Evolutionary conservation across 2,797 vertebrate genomes (phyloP).

Genomic region (Danio choprae): DNA sequence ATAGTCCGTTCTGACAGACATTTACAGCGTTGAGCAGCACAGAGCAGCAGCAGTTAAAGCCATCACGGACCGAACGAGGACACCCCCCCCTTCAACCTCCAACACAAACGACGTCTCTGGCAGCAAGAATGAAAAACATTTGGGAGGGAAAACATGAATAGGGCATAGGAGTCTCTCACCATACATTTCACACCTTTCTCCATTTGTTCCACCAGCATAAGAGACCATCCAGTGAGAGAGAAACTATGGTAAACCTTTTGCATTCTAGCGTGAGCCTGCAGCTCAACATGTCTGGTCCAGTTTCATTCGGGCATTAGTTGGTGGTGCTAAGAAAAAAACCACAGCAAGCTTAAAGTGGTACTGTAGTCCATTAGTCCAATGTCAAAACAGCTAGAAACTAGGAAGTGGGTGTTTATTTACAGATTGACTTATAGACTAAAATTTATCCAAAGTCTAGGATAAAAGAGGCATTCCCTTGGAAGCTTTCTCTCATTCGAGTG

Average conservation of each 20-base stretch:
- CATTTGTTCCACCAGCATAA: constrained; percentile 40
- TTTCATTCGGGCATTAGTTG: background rate
- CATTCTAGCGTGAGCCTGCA: constrained; percentile 16
- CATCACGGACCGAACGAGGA: constrained; percentile 50
- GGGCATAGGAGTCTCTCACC: constrained; percentile 36
- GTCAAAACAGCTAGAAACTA: constrained; percentile 40
- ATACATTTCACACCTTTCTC: constrained; percentile 37
- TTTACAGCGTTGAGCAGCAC: constrained; percentile 55
- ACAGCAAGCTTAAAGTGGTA: constrained; percentile 16
- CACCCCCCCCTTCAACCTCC: constrained; percentile 46
- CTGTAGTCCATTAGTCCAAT: constrained; percentile 31
- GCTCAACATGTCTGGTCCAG: background rate
- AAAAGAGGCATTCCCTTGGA: constrained; percentile 22
- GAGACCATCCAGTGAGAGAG: constrained; percentile 10
- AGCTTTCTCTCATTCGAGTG: background rate
- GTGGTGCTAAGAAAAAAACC: constrained; percentile 25
- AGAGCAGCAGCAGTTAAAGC: constrained; percentile 60
- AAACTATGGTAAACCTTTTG: constrained; percentile 6
- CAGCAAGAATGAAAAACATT: constrained; percentile 60
- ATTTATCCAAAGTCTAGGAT: constrained; percentile 9
- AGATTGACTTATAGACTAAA: constrained; percentile 15
- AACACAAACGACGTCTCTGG: constrained; percentile 53
- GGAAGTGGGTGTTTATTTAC: constrained; percentile 41
- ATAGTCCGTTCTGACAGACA: constrained; percentile 53
- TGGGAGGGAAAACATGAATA: constrained; percentile 49